Evolutionary conservation across 2,113 vertebrate species (phyloP), one percentile per base, ranked within the genome.

Genomic region (Anseranas semipalmata): DNA sequence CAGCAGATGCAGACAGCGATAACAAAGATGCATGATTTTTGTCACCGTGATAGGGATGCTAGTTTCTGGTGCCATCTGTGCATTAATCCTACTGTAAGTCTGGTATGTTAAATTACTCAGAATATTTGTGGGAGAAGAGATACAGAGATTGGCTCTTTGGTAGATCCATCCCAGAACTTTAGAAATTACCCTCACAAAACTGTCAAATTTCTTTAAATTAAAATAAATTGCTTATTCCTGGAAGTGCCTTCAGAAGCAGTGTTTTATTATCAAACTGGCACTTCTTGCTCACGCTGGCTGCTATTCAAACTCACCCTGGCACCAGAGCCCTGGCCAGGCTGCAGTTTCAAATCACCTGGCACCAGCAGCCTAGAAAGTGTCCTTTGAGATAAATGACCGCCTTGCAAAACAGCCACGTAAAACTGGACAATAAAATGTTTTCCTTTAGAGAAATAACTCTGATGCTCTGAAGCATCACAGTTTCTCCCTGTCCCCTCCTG

Each of bases 321-420:
- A 96, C 58, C 50, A 70, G 46, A 85, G 35, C 28, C 65, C 63
- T 83, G 85, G 81, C 65, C 95, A 94, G 70, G 82, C 75, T 91
- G 67, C 75, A 92, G 74, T 96, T 96, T 97, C 96, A 89, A 78
- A 92, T 94, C 85, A 92, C 73, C 96, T 97, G 97, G 91, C 97
- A 97, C 65, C 86, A 95, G 43, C 32, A 94, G 45, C 56, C 91
- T 74, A 71, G 83, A 96, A 97, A 92, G 50, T 46, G 21, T 74
- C 92, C 74, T 97, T 89, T 67, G 43, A 95, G 95, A 97, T 96
- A 88, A 96, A 96, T 35, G 63, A 90, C 84, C 78, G n/a, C 3
- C 3, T 8, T 24, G 63, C 78, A 96, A 94, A 95, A 94, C n/a
- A 89, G 75, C 67, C 68, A 72, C 89, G 87, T 94, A 93, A 95